These are phyloP conservation scores for Gari tellinella DNA, from an alignment of 2,888 invertebrate genomes.

Conservation along the genomic window DNA sequence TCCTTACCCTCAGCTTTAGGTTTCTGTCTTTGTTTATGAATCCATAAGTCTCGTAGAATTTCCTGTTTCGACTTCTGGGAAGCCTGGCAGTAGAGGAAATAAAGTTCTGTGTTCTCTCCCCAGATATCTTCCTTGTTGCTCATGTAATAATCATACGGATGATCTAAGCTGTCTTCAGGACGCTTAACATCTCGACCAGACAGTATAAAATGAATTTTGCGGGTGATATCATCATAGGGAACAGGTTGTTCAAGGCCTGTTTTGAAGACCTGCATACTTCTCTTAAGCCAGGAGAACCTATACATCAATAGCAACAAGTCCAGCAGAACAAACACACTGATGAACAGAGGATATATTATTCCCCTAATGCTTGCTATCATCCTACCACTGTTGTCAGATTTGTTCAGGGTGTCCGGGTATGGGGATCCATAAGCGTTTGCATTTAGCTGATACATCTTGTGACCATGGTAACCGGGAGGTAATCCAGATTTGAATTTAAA, in stretches of 20 bases:
- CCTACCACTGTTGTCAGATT: constrained; percentile 17
- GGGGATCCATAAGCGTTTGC: not conserved
- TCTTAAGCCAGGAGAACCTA: constrained; percentile 74
- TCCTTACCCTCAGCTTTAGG: constrained; percentile 40
- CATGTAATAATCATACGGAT: constrained; percentile 68
- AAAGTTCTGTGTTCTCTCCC: constrained; percentile 66
- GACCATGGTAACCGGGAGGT: constrained; percentile 26
- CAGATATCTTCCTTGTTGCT: constrained; percentile 69
- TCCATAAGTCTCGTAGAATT: constrained; percentile 75
- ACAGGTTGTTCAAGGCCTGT: constrained; percentile 73
- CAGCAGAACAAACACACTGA: constrained; percentile 71
- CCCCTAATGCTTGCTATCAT: constrained; percentile 55
- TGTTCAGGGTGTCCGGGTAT: not conserved
- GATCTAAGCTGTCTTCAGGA: constrained; percentile 60
- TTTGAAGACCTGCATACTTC: constrained; percentile 65
- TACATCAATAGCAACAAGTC: constrained; percentile 73
- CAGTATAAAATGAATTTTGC: constrained; percentile 74
- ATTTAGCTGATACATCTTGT: constrained; percentile 9
- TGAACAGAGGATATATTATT: constrained; percentile 68
- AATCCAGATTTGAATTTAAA: constrained; percentile 40
- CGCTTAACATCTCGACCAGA: constrained; percentile 71
- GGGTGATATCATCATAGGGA: constrained; percentile 74
- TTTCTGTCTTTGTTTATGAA: constrained; percentile 68
- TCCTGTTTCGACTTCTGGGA: constrained; percentile 73
- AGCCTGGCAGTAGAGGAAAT: constrained; percentile 72